A percentile compares a stretch with the other conserved stretches of the same genome.
Conservation (phyloP, 2,888 invertebrate species). For the Nemoura dubitans region DNA sequence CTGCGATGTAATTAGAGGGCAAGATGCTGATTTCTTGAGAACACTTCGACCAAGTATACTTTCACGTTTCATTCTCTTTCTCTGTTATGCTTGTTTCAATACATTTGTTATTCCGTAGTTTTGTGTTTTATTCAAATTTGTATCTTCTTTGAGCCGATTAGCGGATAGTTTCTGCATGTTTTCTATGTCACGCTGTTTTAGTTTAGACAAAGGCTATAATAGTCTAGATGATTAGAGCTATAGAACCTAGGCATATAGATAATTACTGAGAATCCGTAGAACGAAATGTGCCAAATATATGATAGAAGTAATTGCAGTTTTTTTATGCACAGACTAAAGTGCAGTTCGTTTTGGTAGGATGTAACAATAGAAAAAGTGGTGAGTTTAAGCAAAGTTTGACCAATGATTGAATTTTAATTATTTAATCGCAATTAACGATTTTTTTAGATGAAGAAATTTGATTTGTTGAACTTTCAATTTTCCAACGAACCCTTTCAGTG, state of each 20-base stretch:
- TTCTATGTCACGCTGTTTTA: background rate
- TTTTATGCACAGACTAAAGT: background rate
- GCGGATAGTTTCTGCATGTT: background rate
- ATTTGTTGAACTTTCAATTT: background rate
- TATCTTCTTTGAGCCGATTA: background rate
- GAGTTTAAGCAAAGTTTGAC: too few relatives aligned
- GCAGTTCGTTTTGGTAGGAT: background rate
- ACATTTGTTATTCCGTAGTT: conserved; percentile 9
- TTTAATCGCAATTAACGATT: background rate
- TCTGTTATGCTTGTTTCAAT: background rate
- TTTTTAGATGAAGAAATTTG: background rate
- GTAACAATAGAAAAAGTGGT: too few relatives aligned
- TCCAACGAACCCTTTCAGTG: background rate
- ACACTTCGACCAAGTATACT: background rate
- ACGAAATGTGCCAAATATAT: background rate
- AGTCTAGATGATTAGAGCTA: background rate
- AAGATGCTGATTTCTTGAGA: background rate
- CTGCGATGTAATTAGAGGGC: background rate
- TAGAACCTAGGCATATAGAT: background rate
- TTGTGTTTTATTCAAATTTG: background rate
- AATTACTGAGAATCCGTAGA: background rate
- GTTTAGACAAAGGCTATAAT: background rate
- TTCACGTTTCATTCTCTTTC: background rate
- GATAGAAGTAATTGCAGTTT: background rate
- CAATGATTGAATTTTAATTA: too few relatives aligned